Evolutionary conservation across 2,888 invertebrate genomes (phyloP), one percentile per base, ranked within the genome.

Genomic region (Abrostola triplasia): DNA sequence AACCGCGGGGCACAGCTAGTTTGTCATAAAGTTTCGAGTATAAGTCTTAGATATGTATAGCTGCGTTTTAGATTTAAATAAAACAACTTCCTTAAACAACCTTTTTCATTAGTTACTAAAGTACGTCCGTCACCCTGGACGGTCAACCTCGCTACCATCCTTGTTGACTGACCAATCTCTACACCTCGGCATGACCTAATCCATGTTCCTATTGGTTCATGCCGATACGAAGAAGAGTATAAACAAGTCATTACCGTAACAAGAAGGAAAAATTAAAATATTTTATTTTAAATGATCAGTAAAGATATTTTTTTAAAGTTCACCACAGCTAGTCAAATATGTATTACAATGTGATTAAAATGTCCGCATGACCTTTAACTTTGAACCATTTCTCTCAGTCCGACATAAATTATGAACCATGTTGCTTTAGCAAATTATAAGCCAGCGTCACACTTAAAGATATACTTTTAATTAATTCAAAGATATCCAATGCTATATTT

Each of bases 361-460:
- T 71, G 58, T 67, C 41, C 66, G 60, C 63, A 50, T 67, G 74
- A 66, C 73, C 71, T 70, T 59, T 63, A 59, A 73, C 74, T 75
- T 68, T 57, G 62, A 59, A 60, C 71, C 65, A 64, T 77, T 77
- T 69, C 76, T 71, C 74, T 67, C 61, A 55, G 42, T 57, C 62
- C 57, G 7, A 62, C 59, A 71, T 83, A 63, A 76, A 84, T 79
- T 78, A 83, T 82, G 71, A 73, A 84, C 58, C 71, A 69, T 72
- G 73, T 70, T 71, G 67, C 67, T 72, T 73, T 65, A 67, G 41
- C 61, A 24, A 59, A 57, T 47, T 37, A 56, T 54, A 61, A 57
- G 56, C 5, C 24, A 9, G 54, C 44, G n/a, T 7, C 58, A 59
- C 65, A 80, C 53, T 71, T 13, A 40, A 69, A 67, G 71, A 76